Evolutionary conservation across 2,888 invertebrate species (phyloP).

Genomic region (Pecten maximus): DNA sequence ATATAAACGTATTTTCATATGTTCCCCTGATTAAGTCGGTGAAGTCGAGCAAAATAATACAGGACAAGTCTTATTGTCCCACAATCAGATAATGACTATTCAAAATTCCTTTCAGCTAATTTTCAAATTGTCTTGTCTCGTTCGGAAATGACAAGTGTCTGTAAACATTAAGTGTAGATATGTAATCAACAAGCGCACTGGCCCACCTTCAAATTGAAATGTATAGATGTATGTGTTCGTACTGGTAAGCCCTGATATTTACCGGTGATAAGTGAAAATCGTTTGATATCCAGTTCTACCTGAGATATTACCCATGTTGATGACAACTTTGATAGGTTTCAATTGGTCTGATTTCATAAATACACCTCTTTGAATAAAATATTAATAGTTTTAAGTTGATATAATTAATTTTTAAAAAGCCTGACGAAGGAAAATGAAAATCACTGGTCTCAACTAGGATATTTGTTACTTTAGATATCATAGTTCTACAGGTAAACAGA

Average conservation of each 20-base stretch:
- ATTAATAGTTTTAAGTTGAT: slow-evolving; percentile 6
- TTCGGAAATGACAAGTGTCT: slow-evolving; percentile 30
- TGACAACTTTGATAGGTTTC: background rate
- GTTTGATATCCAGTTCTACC: background rate
- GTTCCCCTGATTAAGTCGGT: background rate
- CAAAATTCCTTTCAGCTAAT: slow-evolving; percentile 35
- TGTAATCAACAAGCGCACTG: background rate
- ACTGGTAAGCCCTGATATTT: background rate
- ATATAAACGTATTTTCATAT: background rate
- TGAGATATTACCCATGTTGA: background rate
- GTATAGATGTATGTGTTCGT: background rate
- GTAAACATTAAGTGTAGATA: slow-evolving; percentile 1
- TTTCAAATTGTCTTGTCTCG: slow-evolving; percentile 27
- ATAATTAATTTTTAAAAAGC: background rate
- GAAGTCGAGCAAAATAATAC: slow-evolving; percentile 15
- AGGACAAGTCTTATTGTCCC: background rate
- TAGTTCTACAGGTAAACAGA: too few relatives aligned
- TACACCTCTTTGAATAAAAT: background rate
- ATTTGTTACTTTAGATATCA: too few relatives aligned
- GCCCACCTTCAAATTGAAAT: slow-evolving; percentile 13
- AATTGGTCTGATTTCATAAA: background rate
- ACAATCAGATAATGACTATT: slow-evolving; percentile 13
- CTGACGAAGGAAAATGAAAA: too few relatives aligned
- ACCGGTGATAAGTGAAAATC: background rate
- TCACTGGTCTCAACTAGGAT: too few relatives aligned